These are phyloP conservation scores for Palythoa grandis DNA, from an alignment of 92 coral and sea anemone genomes.

Conservation along the genomic window DNA sequence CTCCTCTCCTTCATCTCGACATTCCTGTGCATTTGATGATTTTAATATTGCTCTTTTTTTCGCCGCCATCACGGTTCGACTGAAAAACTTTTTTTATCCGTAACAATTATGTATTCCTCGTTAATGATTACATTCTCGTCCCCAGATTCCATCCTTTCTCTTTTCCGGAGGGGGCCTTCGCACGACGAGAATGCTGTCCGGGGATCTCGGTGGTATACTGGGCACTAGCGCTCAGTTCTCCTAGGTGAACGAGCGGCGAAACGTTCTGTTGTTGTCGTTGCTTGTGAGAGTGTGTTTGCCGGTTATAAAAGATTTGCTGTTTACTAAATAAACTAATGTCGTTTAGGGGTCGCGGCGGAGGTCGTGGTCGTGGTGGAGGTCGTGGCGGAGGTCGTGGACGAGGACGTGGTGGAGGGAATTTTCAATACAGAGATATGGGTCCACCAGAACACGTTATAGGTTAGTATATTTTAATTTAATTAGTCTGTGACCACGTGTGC, in stretches of 20 bases:
- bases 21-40: not conserved
- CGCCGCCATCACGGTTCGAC: not conserved
- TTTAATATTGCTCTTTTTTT: not conserved
- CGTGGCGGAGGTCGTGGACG: conserved; percentile 68
- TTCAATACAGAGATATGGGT: conserved; percentile 76
- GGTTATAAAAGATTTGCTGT: not conserved
- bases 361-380: conserved; percentile 71
- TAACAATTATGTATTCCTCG: not conserved
- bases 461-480: conserved; percentile 49
- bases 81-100: not conserved
- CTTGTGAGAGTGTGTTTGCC: not conserved
- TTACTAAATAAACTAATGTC: not conserved
- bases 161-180: too few relatives aligned
- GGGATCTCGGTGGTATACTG: not conserved
- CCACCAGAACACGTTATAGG: conserved; percentile 93
- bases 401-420: conserved; percentile 61
- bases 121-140: too few relatives aligned
- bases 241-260: not conserved
- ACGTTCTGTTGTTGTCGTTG: not conserved
- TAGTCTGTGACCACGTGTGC: not conserved
- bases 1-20: not conserved
- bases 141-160: too few relatives aligned
- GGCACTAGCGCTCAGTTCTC: conserved; percentile 14
- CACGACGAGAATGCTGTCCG: not conserved
- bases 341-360: conserved; percentile 56